Evolutionary conservation across 2,113 vertebrate species (phyloP).

Genomic region (Stigmatopora nigra): DNA sequence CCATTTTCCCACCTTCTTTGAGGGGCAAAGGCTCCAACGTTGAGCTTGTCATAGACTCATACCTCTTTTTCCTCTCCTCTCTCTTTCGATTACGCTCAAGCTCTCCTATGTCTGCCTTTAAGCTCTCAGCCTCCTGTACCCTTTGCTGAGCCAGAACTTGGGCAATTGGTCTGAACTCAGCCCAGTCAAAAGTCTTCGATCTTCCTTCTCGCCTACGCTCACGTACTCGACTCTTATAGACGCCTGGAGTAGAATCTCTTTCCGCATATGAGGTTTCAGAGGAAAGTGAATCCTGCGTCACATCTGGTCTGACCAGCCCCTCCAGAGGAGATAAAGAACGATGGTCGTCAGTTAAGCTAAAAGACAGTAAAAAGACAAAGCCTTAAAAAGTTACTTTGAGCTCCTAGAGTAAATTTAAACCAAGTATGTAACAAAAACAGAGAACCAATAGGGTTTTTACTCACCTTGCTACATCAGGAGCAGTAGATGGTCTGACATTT

Average conservation of each 20-base stretch:
- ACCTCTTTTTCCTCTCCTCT: slow-evolving; percentile 69
- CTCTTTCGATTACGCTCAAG: slow-evolving; percentile 59
- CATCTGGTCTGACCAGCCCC: slow-evolving; percentile 58
- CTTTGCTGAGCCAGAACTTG: slow-evolving; percentile 75
- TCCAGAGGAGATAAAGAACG: slow-evolving; percentile 61
- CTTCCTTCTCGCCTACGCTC: slow-evolving; percentile 72
- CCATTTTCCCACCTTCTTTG: slow-evolving; percentile 34
- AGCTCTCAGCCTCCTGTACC: slow-evolving; percentile 60
- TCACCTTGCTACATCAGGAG: slow-evolving; percentile 75
- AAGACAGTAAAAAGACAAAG: not conserved
- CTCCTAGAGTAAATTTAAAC: not conserved
- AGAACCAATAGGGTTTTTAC: not conserved
- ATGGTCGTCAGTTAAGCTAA: slow-evolving; percentile 67
- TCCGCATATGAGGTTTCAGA: slow-evolving; percentile 67
- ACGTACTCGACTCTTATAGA: slow-evolving; percentile 62
- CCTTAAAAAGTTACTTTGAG: not conserved
- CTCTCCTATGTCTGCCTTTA: slow-evolving; percentile 58
- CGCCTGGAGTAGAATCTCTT: slow-evolving; percentile 48
- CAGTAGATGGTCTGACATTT: slow-evolving; percentile 73
- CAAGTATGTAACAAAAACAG: not conserved
- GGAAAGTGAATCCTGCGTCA: slow-evolving; percentile 67
- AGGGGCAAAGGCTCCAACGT: slow-evolving; percentile 13
- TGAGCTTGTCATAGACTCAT: slow-evolving; percentile 57
- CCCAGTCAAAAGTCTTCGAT: slow-evolving; percentile 78
- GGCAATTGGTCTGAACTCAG: slow-evolving; percentile 74